phyloP scores from a whole-genome alignment of 2,113 vertebrate species.

The Proteles cristata region DNA sequence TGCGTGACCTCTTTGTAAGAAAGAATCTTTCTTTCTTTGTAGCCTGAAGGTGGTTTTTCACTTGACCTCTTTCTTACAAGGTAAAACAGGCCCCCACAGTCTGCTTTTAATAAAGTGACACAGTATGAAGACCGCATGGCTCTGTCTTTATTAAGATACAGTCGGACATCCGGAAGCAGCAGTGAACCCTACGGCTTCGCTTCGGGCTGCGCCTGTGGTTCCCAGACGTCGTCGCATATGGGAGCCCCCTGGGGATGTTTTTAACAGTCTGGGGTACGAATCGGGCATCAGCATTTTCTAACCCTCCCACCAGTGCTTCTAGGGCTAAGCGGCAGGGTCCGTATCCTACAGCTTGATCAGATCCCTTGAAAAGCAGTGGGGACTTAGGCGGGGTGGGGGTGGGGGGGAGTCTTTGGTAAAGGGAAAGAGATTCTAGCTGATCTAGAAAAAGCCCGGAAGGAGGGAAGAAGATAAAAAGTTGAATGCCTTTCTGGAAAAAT shows the following conservation, averaged over 20 bases:
- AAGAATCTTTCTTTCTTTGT: too few species aligned
- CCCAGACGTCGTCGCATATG: background rate
- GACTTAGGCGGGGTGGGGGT: background rate
- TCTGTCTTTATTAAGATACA: slow-evolving; percentile 44
- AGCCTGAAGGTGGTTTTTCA: slow-evolving; percentile 48
- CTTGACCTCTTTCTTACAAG: background rate
- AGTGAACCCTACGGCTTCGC: background rate
- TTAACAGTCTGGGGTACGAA: background rate
- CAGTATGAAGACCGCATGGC: background rate
- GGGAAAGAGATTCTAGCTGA: background rate
- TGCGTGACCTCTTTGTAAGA: background rate
- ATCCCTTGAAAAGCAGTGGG: background rate
- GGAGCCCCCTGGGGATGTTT: background rate
- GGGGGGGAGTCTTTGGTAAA: background rate
- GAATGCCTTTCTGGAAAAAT: background rate
- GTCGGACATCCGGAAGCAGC: background rate
- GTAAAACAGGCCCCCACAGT: background rate
- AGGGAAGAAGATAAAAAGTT: too few species aligned
- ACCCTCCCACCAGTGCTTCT: background rate
- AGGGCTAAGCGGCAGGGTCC: background rate
- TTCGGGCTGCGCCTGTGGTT: background rate
- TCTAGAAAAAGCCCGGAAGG: background rate
- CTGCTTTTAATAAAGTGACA: slow-evolving; percentile 38
- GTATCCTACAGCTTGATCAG: background rate
- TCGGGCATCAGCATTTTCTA: background rate